These are phyloP conservation scores for Abramis brama DNA, from an alignment of 2,113 vertebrate species.

Conservation along the genomic window DNA sequence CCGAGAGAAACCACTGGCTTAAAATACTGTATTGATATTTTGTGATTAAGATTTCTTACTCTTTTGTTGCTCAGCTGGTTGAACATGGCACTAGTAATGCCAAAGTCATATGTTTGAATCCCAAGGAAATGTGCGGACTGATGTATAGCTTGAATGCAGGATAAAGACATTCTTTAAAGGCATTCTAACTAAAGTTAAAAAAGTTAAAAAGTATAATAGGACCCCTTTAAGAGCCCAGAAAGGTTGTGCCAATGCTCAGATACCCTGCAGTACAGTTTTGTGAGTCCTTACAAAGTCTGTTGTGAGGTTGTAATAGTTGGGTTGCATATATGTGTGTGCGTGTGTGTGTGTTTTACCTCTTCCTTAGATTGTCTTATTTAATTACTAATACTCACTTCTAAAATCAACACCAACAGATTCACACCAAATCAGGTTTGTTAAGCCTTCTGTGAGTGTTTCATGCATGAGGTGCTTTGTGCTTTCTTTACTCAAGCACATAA, in stretches of 20 bases:
- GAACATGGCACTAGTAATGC: background rate
- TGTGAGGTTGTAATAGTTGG: background rate
- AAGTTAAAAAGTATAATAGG: too few relatives aligned
- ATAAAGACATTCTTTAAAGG: background rate
- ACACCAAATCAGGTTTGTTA: constrained; percentile 23
- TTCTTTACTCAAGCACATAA: constrained; percentile 10
- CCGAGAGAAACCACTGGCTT: too few relatives aligned
- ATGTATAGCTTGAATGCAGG: background rate
- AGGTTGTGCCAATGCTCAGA: background rate
- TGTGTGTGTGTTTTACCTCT: background rate
- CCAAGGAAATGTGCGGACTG: background rate
- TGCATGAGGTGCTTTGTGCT: constrained; percentile 27
- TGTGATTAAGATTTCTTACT: background rate
- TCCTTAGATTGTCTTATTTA: constrained; percentile 12
- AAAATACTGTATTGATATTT: too few relatives aligned
- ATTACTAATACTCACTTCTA: constrained; percentile 24
- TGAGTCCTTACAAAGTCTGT: background rate
- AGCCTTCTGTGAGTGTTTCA: constrained; percentile 10
- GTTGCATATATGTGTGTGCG: background rate
- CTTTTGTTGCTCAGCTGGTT: background rate
- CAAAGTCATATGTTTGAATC: background rate
- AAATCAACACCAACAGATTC: constrained; percentile 11
- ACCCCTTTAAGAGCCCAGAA: background rate
- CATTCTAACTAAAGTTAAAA: too few relatives aligned
- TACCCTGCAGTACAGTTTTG: background rate